Conservation (phyloP, 2,888 invertebrate genomes). For the Xiphydria camelus region DNA sequence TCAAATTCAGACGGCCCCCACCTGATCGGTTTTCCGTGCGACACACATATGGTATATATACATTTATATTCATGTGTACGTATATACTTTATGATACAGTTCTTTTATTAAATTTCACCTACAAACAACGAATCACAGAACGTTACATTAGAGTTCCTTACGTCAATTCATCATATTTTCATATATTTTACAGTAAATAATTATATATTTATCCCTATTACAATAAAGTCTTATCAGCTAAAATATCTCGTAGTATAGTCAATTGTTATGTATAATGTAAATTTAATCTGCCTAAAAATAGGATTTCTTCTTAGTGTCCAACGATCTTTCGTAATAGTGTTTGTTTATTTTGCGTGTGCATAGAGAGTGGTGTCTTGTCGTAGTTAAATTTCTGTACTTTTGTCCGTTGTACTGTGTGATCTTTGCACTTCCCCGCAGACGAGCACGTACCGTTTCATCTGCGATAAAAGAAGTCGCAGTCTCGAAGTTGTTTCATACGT, state of each 20-base stretch:
- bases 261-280: constrained; percentile 53
- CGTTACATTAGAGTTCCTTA: constrained; percentile 58
- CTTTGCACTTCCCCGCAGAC: constrained; percentile 17
- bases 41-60: too few relatives aligned
- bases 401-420: constrained; percentile 52
- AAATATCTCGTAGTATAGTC: constrained; percentile 55
- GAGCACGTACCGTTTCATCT: constrained; percentile 5
- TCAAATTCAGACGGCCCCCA: too few relatives aligned
- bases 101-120: constrained; percentile 59
- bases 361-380: too few relatives aligned
- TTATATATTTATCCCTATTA: constrained; percentile 55
- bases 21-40: too few relatives aligned
- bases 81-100: constrained; percentile 46
- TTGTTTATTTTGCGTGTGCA: constrained; percentile 15
- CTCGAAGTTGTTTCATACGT: too few relatives aligned
- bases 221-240: constrained; percentile 56
- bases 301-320: constrained; percentile 45
- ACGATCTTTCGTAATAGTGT: constrained; percentile 50
- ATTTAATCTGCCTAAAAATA: constrained; percentile 56
- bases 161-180: constrained; percentile 54
- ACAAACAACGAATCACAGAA: constrained; percentile 60
- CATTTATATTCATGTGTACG: not conserved
- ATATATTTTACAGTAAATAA: constrained; percentile 57
- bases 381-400: constrained; percentile 29
- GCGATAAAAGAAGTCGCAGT: not conserved